Percentiles rank a stretch among this genome's conserved stretches.
These are phyloP conservation scores for Actinostola sp. DNA, from an alignment of 92 coral and sea anemone genomes.

Conservation along the genomic window DNA sequence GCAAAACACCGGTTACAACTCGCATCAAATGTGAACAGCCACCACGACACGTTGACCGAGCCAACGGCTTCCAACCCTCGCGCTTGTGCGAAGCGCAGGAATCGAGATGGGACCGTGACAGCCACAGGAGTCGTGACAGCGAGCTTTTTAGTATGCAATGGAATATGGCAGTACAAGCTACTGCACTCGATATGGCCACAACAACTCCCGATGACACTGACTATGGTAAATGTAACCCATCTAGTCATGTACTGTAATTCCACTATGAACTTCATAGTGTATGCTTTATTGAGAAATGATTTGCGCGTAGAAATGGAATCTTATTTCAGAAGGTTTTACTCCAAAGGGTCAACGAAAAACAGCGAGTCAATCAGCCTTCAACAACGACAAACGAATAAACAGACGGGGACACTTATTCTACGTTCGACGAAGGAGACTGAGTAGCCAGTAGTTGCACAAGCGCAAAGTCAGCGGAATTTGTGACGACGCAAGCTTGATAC, in stretches of 20 bases:
- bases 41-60: neutral
- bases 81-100: constrained; percentile 4
- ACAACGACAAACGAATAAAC: neutral
- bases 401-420: neutral
- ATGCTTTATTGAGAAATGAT: constrained; percentile 31
- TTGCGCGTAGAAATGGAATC: constrained; percentile 18
- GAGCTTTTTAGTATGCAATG: constrained; percentile 14
- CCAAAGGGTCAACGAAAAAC: neutral
- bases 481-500: no score
- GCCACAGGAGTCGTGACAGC: constrained; percentile 23
- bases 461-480: no score
- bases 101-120: constrained; percentile 30
- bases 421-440: neutral
- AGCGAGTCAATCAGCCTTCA: neutral
- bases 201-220: neutral
- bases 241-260: constrained; percentile 8
- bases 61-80: neutral
- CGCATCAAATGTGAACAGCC: constrained; percentile 21
- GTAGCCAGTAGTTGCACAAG: no score
- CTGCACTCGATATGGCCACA: neutral
- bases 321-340: constrained; percentile 1
- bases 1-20: constrained; percentile 14
- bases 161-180: constrained; percentile 13
- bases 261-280: constrained; percentile 26
- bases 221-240: constrained; percentile 3